A percentile compares a stretch with the other conserved stretches of the same genome.
Evolutionary conservation across 1,140 invertebrate genomes (phyloP).

Genomic region (Pogonomyrmex californicus): DNA sequence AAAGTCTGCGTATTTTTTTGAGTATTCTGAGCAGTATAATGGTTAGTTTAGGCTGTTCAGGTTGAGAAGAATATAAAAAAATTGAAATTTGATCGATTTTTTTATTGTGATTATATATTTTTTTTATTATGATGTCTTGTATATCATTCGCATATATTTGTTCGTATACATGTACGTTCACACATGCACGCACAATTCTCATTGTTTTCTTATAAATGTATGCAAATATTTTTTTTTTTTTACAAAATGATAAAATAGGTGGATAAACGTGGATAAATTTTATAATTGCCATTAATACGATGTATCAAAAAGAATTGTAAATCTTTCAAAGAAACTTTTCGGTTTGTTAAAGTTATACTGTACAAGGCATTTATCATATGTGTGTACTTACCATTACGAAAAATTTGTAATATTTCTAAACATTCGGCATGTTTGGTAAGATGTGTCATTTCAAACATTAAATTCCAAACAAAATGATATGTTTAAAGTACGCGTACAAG

Average conservation of each 20-base stretch:
- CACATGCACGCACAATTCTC: too few species aligned
- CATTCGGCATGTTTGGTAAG: background rate
- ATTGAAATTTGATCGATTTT: background rate
- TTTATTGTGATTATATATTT: background rate
- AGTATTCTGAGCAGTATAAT: background rate
- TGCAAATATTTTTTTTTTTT: too few species aligned
- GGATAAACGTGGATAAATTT: too few species aligned
- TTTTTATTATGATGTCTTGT: too few species aligned
- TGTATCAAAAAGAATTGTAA: too few species aligned
- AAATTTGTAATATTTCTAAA: background rate
- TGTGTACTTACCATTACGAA: constrained; percentile 23
- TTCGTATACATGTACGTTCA: too few species aligned
- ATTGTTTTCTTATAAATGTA: too few species aligned
- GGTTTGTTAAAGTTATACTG: background rate
- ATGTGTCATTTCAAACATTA: background rate
- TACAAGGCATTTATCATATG: background rate
- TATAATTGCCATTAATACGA: background rate
- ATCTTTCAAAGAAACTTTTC: background rate
- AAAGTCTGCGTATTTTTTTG: background rate
- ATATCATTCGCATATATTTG: too few species aligned
- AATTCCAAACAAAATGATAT: background rate
- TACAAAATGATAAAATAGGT: too few species aligned
- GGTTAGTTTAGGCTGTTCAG: too few species aligned
- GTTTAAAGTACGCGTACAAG: background rate
- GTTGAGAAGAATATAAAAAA: too few species aligned